Evolutionary conservation across 2,113 vertebrate genomes (phyloP), one percentile per base, ranked within the genome.

Genomic region (Raja brachyura): DNA sequence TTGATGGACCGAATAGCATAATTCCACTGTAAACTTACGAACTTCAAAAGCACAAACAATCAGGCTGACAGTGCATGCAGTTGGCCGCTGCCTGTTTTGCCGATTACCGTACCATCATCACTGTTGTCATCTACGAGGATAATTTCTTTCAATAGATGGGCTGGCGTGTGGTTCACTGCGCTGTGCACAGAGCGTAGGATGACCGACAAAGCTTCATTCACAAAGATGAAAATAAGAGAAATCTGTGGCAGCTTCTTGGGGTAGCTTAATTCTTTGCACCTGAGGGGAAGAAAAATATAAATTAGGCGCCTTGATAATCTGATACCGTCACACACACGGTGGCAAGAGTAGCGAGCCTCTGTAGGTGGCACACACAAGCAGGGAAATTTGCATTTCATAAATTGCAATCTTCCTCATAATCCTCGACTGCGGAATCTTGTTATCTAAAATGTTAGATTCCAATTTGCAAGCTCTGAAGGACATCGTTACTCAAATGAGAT

Each of bases 41-140:
- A 48, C 39, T 48, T n/a, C 28, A 63, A n/a, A 88, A 88, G 75
- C 56, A 88, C 5, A 63, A 13, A 88, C 4, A 88, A 88, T 31
- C 59, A 88, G 59, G 59, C 5, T 59, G 16, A 11, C n/a, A n/a
- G 13, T 59, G 28, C 4, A 61, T 61, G 25, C 20, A 86, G 56
- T n/a, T 86, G 28, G 28, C 13, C 1, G n/a, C 59, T 18, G 11
- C 33, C 33, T 70, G 68, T 54, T 28, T 74, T 61, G 74, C 59
- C 31, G 59, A 14, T 76, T 93, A 93, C 93, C 39, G 54, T 93
- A 99, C 99, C 98, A 94, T 99, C 98, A 0, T 99, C 98, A 0
- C 99, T 99, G 96, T 98, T 97, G 97, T 99, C 99, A 0, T 99
- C 99, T 94, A 99, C 99, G 2, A 99, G 96, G 94, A 99, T 99